Conservation (phyloP, 2,888 invertebrate genomes). For the Agrochola circellaris region DNA sequence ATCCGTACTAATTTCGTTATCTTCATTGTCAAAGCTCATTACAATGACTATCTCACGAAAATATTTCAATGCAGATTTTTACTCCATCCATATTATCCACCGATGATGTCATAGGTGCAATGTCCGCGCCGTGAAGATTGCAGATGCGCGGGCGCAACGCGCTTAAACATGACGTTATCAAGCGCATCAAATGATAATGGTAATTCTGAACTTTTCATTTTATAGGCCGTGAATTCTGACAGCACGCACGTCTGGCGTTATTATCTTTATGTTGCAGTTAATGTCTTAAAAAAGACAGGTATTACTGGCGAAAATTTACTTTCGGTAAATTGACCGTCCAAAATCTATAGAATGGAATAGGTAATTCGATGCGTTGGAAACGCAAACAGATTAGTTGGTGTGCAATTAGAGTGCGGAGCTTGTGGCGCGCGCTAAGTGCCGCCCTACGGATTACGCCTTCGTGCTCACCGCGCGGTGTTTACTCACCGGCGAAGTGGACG, state of each 20-base stretch:
- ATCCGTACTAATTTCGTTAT: not conserved
- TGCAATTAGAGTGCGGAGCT: conserved; percentile 88
- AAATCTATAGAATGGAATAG: conserved; percentile 64
- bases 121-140: conserved; percentile 67
- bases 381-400: conserved; percentile 87
- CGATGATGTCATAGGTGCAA: conserved; percentile 73
- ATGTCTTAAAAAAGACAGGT: conserved; percentile 1
- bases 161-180: conserved; percentile 57
- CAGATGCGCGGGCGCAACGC: conserved; percentile 69
- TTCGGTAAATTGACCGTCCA: conserved; percentile 52
- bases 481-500: conserved; percentile 85
- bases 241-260: conserved; percentile 40
- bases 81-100: conserved; percentile 54
- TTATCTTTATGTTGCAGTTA: conserved; percentile 38
- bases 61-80: conserved; percentile 53
- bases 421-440: conserved; percentile 88
- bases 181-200: conserved; percentile 64
- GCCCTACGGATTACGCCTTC: conserved; percentile 88
- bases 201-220: conserved; percentile 61
- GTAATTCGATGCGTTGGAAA: conserved; percentile 82
- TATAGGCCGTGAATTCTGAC: conserved; percentile 50
- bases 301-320: conserved; percentile 18
- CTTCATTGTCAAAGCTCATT: conserved; percentile 6
- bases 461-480: conserved; percentile 76
- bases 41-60: conserved; percentile 14